These are phyloP conservation scores for Sigmodon hispidus DNA, from an alignment of 2,113 vertebrate genomes.

Conservation along the genomic window DNA sequence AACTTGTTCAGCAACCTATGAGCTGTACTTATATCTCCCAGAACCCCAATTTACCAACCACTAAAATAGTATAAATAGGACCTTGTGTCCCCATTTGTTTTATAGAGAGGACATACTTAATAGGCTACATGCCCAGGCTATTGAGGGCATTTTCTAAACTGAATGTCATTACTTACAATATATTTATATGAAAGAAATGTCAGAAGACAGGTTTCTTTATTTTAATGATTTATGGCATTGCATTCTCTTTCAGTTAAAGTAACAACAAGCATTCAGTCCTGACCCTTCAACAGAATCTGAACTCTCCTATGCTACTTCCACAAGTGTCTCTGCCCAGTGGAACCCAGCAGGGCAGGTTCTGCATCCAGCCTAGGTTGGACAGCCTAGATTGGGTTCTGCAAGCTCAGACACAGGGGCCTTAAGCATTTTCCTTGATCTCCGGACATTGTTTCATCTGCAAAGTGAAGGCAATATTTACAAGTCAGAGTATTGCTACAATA, in stretches of 20 bases:
- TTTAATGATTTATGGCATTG: not conserved
- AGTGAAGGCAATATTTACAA: not conserved
- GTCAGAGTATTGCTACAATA: not conserved
- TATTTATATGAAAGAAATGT: not conserved
- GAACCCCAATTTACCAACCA: not conserved
- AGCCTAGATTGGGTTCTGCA: not conserved
- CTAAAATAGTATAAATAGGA: not conserved
- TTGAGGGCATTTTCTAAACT: not conserved
- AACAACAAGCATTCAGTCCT: conserved; percentile 1
- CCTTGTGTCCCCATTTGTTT: conserved; percentile 25
- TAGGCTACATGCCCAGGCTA: not conserved
- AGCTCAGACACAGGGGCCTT: not conserved
- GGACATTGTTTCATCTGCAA: not conserved
- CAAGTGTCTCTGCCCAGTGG: not conserved
- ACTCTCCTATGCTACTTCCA: conserved; percentile 1
- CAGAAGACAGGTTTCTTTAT: not conserved
- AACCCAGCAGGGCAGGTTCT: not conserved
- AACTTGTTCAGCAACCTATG: not conserved
- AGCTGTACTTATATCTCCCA: not conserved
- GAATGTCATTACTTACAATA: not conserved
- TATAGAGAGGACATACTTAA: not conserved
- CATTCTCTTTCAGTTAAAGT: not conserved
- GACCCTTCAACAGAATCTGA: not conserved
- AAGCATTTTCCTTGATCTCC: not conserved
- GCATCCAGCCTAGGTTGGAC: not conserved